Percentiles rank a stretch among this genome's conserved stretches.
These are phyloP conservation scores for Glyptemys insculpta DNA, from an alignment of 2,797 vertebrate genomes.

Conservation along the genomic window DNA sequence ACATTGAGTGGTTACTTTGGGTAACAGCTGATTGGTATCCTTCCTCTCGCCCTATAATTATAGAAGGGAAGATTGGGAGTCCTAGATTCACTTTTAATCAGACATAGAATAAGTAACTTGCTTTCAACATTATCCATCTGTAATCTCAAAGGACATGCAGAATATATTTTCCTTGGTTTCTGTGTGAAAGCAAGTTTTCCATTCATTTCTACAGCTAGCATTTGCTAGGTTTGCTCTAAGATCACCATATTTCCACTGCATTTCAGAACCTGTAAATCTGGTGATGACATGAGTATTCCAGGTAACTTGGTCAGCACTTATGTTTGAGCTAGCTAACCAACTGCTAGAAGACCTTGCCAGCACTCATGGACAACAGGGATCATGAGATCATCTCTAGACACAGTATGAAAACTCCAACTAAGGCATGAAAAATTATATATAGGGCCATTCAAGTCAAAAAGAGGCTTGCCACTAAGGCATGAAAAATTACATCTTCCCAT, in stretches of 20 bases:
- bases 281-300: neutral
- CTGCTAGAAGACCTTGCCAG: conserved; percentile 41
- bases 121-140: neutral
- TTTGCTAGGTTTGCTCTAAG: conserved; percentile 17
- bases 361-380: conserved; percentile 43
- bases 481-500: conserved; percentile 29
- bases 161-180: neutral
- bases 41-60: neutral
- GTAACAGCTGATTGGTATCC: neutral
- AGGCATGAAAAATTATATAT: conserved; percentile 48
- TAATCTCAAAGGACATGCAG: conserved; percentile 2
- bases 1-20: neutral
- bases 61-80: neutral
- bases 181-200: conserved; percentile 12
- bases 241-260: neutral
- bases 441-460: conserved; percentile 18
- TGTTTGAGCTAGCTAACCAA: conserved; percentile 10
- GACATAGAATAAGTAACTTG: neutral
- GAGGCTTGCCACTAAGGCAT: conserved; percentile 44
- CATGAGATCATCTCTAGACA: conserved; percentile 54
- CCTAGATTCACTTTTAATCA: neutral
- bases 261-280: neutral
- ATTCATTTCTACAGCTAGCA: neutral
- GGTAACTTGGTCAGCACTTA: conserved; percentile 11
- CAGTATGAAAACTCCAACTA: conserved; percentile 28